Evolutionary conservation across 2,888 invertebrate genomes (phyloP).

Genomic region (Cephus spinipes): DNA sequence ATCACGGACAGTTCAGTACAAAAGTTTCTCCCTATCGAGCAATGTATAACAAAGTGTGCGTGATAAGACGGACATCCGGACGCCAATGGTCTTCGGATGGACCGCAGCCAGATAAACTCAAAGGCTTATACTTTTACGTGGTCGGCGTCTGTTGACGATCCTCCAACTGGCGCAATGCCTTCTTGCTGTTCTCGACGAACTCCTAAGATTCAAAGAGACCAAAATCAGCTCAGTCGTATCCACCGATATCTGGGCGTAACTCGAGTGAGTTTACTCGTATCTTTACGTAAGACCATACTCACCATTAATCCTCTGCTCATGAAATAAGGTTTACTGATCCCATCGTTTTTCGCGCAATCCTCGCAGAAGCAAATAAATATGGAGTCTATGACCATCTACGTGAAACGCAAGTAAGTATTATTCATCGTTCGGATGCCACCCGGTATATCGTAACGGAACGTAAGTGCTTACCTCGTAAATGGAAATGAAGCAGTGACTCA

Average conservation of each 20-base stretch:
- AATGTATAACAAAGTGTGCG: no score
- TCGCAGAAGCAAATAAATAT: constrained; percentile 79
- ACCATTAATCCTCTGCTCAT: constrained; percentile 76
- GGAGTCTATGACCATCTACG: constrained; percentile 75
- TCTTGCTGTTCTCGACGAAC: constrained; percentile 74
- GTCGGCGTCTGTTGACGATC: background rate
- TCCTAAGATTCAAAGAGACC: constrained; percentile 57
- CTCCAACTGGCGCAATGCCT: constrained; percentile 59
- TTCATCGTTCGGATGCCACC: no score
- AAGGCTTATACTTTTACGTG: no score
- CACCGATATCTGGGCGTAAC: background rate
- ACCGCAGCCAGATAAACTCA: no score
- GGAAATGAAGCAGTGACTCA: constrained; percentile 79
- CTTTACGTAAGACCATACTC: constrained; percentile 39
- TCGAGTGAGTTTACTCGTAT: no score
- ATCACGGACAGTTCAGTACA: no score
- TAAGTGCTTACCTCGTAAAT: constrained; percentile 75
- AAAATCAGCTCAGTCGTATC: background rate
- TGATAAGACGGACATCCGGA: no score
- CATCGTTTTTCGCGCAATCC: constrained; percentile 76
- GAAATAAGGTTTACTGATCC: constrained; percentile 72
- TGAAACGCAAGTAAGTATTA: background rate
- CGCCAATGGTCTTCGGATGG: no score
- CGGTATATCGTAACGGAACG: background rate
- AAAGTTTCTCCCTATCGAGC: no score